Conservation (phyloP, 2,888 invertebrate species). For the Pachymerium ferrugineum region DNA sequence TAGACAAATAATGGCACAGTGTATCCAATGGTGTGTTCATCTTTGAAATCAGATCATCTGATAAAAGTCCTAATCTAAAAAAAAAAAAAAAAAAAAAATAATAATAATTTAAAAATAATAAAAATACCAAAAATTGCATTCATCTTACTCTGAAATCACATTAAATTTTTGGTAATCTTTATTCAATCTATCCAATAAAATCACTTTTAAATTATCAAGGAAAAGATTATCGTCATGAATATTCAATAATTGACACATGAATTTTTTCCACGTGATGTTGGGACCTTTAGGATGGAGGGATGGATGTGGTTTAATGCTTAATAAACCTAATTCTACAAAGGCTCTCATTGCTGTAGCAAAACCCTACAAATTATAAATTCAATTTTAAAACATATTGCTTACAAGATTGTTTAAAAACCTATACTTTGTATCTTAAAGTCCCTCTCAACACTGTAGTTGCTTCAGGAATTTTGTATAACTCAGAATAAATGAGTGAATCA, state of each 20-base stretch:
- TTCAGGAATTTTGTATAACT: slow-evolving; percentile 79
- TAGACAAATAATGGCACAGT: slow-evolving; percentile 78
- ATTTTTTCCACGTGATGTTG: slow-evolving; percentile 88
- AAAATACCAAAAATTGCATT: not conserved
- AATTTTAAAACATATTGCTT: not conserved
- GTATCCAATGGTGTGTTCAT: slow-evolving; percentile 85
- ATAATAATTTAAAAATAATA: not conserved
- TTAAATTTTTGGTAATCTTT: slow-evolving; percentile 55
- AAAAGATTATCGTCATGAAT: slow-evolving; percentile 79
- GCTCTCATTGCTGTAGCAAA: slow-evolving; percentile 83
- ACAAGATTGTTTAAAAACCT: not conserved
- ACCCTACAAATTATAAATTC: slow-evolving; percentile 52
- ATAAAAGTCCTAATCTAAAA: slow-evolving; percentile 68
- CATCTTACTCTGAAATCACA: slow-evolving; percentile 62
- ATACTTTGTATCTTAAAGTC: slow-evolving; percentile 75
- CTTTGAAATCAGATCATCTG: slow-evolving; percentile 75
- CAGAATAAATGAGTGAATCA: slow-evolving; percentile 83
- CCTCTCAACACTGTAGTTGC: slow-evolving; percentile 87
- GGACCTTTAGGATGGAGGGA: slow-evolving; percentile 92
- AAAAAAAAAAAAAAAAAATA: slow-evolving; percentile 17
- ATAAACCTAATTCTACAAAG: slow-evolving; percentile 78
- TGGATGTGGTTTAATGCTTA: slow-evolving; percentile 79
- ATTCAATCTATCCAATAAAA: slow-evolving; percentile 74
- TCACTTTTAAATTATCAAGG: slow-evolving; percentile 82
- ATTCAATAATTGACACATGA: slow-evolving; percentile 79